Evolutionary conservation across 2,888 invertebrate species (phyloP).

Genomic region (Caenorhabditis afra): DNA sequence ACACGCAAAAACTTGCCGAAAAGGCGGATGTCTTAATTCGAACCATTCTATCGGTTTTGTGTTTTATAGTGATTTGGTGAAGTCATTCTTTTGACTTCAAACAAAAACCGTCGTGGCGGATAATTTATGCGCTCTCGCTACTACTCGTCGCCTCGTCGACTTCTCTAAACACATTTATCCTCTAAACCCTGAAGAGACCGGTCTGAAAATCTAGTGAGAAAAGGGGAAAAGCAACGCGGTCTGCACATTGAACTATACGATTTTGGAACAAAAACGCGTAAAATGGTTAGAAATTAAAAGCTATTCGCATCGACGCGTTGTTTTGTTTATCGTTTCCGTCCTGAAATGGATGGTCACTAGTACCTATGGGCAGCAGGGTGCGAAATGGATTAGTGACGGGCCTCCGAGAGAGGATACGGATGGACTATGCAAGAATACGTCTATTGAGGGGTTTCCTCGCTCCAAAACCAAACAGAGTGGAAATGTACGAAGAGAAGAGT

Average conservation of each 20-base stretch:
- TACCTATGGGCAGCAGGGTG: slow-evolving; percentile 45
- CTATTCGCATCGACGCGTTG: slow-evolving; percentile 17
- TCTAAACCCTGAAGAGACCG: slow-evolving; percentile 11
- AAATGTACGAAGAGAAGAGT: slow-evolving; percentile 4
- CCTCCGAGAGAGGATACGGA: slow-evolving; percentile 7
- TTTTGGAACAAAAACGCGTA: slow-evolving; percentile 22
- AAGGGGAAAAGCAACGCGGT: neutral
- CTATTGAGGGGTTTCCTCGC: slow-evolving; percentile 25
- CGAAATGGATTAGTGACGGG: slow-evolving; percentile 44
- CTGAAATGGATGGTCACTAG: slow-evolving; percentile 20
- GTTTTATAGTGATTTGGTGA: too few species aligned
- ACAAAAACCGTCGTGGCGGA: slow-evolving; percentile 37
- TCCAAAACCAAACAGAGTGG: slow-evolving; percentile 47
- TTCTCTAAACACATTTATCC: slow-evolving; percentile 12
- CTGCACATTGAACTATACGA: slow-evolving; percentile 41
- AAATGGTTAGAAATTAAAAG: slow-evolving; percentile 23
- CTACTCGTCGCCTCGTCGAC: neutral
- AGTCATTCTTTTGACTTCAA: slow-evolving; percentile 5
- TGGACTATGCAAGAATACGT: slow-evolving; percentile 12
- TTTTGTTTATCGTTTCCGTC: slow-evolving; percentile 49
- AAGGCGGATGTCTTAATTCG: slow-evolving; percentile 1
- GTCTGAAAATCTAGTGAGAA: slow-evolving; percentile 19
- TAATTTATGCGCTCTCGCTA: slow-evolving; percentile 42
- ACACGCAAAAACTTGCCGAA: slow-evolving; percentile 26
- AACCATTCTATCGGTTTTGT: neutral